phyloP scores from a whole-genome alignment of 2,797 vertebrate species.

The Apodemus agrarius region DNA sequence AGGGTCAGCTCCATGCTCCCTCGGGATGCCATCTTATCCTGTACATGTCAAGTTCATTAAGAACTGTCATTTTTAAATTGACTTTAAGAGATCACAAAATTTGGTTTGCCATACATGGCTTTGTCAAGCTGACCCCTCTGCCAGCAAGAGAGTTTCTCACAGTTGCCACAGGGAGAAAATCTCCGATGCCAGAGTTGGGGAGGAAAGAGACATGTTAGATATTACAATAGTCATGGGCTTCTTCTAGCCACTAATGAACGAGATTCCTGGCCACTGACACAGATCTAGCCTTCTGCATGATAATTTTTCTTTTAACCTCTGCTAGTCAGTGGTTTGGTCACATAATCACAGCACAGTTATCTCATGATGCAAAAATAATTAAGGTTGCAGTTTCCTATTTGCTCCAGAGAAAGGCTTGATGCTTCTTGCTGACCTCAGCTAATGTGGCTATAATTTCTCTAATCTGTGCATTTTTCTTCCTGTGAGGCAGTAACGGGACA shows the following conservation, averaged over 20 bases:
- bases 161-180: background rate
- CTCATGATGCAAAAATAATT: background rate
- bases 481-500: conserved; percentile 96
- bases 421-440: conserved; percentile 76
- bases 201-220: background rate
- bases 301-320: background rate
- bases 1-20: background rate
- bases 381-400: background rate
- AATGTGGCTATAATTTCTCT: conserved; percentile 90
- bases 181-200: background rate
- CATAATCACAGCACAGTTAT: background rate
- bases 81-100: background rate
- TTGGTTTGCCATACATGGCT: fast-evolving
- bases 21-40: background rate
- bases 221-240: no score
- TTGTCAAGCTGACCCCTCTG: background rate
- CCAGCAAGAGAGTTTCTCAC: background rate
- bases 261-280: background rate
- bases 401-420: background rate
- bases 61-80: background rate
- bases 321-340: background rate
- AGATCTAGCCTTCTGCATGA: background rate
- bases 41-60: background rate
- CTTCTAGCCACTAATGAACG: background rate
- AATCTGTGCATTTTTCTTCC: conserved; percentile 90